phyloP scores from a whole-genome alignment of 2,113 vertebrate genomes.

The Macheiramphus alcinus region DNA sequence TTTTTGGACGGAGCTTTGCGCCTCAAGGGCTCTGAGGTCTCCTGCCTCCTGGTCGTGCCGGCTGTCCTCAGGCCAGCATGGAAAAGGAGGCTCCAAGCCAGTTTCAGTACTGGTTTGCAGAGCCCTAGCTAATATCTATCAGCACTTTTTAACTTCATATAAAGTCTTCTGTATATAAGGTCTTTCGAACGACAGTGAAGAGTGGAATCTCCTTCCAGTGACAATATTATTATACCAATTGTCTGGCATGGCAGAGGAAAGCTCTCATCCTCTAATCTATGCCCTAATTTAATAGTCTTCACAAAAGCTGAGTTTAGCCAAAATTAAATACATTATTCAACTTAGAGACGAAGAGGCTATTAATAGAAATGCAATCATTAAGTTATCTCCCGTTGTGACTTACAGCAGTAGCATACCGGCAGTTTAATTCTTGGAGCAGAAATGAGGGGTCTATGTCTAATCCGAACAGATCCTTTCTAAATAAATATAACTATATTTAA shows the following conservation, averaged over 20 bases:
- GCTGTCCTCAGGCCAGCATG: background rate
- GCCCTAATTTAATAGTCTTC: background rate
- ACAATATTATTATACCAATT: background rate
- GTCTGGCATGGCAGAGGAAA: background rate
- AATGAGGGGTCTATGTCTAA: background rate
- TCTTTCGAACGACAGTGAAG: background rate
- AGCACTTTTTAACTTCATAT: background rate
- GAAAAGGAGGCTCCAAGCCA: background rate
- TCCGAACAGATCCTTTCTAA: slow-evolving; percentile 47
- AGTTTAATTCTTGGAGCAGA: slow-evolving; percentile 17
- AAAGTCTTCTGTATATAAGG: background rate
- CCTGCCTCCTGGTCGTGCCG: background rate
- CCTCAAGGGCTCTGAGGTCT: fast-evolving
- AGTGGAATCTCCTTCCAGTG: background rate
- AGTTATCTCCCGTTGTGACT: background rate
- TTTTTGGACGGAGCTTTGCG: background rate
- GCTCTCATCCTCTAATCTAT: background rate
- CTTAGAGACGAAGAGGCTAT: slow-evolving; percentile 22
- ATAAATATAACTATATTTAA: slow-evolving; percentile 67
- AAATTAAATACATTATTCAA: slow-evolving; percentile 42
- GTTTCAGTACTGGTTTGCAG: background rate
- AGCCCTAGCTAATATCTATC: background rate
- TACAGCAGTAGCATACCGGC: slow-evolving; percentile 2
- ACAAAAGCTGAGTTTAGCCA: background rate
- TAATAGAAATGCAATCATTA: background rate